Evolutionary conservation across 2,113 vertebrate genomes (phyloP), one percentile per base, ranked within the genome.

Genomic region (Hystrix brachyura): DNA sequence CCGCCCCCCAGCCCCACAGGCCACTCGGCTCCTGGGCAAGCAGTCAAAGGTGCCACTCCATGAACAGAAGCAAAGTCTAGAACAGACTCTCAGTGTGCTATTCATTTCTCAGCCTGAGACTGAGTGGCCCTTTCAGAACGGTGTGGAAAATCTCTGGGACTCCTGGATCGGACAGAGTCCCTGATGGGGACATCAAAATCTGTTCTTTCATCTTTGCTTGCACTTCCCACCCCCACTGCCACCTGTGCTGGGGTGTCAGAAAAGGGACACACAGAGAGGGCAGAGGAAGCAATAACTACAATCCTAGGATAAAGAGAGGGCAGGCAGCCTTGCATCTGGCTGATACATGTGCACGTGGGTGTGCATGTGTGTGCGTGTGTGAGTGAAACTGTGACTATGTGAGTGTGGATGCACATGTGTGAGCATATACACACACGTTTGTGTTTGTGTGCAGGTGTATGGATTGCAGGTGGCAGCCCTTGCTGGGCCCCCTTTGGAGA

Each of bases 71-170:
- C 79, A 69, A 92, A 94, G 83, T 62, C 43, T 85, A 79, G 91
- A 93, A 93, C 59, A 90, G 83, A 83, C 23, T 72, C 59, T 67
- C n/a, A 82, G 67, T 95, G 91, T 95, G 80, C 91, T 79, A 84
- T 90, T 95, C 82, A 90, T 81, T 57, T 60, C 65, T 10, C 14
- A 89, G 67, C 34, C 91, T 1, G 14, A 82, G 83, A 81, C 81
- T 91, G 69, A 95, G 84, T 80, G 65, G 51, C 72, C 62, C 51
- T 92, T 91, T 93, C 78, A 93, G 92, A 91, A 89, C 51, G 10
- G 48, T 38, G 14, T 67, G 90, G 59, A 51, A 88, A 60, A 55
- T 65, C 60, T 53, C 13, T 27, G 1, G 46, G 43, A 48, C 38
- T 86, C 78, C 34, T 80, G 34, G 34, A 55, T 79, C 72, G 46